These are phyloP conservation scores for Calliopsis andreniformis DNA, from an alignment of 1,140 invertebrate species.

Conservation along the genomic window DNA sequence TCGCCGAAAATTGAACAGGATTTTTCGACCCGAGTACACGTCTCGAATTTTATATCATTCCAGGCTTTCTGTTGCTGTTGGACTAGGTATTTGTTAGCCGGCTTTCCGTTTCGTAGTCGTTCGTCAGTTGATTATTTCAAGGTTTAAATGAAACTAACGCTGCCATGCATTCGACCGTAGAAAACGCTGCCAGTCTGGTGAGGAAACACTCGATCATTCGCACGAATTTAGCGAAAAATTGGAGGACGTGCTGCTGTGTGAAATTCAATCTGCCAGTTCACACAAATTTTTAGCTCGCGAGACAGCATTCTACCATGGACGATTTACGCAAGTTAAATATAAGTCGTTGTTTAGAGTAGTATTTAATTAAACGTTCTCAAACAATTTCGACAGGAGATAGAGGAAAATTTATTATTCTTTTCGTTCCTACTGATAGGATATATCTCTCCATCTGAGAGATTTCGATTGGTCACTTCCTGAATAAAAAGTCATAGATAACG, in stretches of 20 bases:
- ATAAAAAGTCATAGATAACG: no score
- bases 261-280: slow-evolving; percentile 25
- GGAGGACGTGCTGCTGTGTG: slow-evolving; percentile 5
- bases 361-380: no score
- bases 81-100: slow-evolving; percentile 23
- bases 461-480: no score
- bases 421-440: no score
- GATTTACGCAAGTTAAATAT: not conserved
- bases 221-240: not conserved
- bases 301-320: not conserved
- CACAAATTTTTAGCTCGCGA: slow-evolving; percentile 8
- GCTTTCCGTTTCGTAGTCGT: not conserved
- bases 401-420: no score
- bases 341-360: not conserved
- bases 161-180: slow-evolving; percentile 1
- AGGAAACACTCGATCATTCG: slow-evolving; percentile 1
- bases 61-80: not conserved
- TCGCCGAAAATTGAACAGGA: not conserved
- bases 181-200: not conserved
- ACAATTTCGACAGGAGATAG: no score
- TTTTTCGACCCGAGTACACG: slow-evolving; percentile 9
- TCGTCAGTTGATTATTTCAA: slow-evolving; percentile 48
- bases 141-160: slow-evolving; percentile 48
- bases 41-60: slow-evolving; percentile 21
- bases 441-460: no score